A percentile compares a stretch with the other conserved stretches of the same genome.
phyloP scores from a whole-genome alignment of 2,888 invertebrate species.

The Criorhina ranunculi region DNA sequence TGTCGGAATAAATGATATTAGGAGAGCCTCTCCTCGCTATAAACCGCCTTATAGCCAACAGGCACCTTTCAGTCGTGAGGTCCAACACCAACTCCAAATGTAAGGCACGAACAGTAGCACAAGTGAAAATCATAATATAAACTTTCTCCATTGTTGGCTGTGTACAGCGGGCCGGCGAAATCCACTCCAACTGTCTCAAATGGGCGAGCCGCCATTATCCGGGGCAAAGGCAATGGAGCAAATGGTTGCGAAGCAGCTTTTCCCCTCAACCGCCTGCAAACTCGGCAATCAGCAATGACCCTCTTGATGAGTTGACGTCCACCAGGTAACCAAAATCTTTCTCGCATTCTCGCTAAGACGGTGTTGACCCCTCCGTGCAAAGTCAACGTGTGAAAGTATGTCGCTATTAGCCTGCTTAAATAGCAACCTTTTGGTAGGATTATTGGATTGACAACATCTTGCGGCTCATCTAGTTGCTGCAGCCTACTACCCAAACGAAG shows the following conservation, averaged over 20 bases:
- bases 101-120: slow-evolving; percentile 52
- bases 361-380: slow-evolving; percentile 44
- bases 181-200: too few species aligned
- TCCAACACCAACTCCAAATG: slow-evolving; percentile 48
- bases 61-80: slow-evolving; percentile 44
- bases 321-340: too few species aligned
- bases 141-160: slow-evolving; percentile 18
- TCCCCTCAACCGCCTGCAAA: slow-evolving; percentile 2
- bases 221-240: neutral
- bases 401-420: neutral
- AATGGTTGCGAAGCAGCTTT: slow-evolving; percentile 26
- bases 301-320: too few species aligned
- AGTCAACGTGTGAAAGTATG: neutral
- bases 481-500: too few species aligned
- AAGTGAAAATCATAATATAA: slow-evolving; percentile 44
- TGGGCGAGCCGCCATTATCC: neutral
- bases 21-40: slow-evolving; percentile 34
- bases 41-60: too few species aligned
- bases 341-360: slow-evolving; percentile 22
- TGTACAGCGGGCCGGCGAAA: slow-evolving; percentile 17
- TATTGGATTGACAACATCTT: too few species aligned
- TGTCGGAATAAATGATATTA: slow-evolving; percentile 38
- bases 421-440: slow-evolving; percentile 11
- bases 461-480: too few species aligned
- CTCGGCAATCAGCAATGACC: too few species aligned